Evolutionary conservation across 2,888 invertebrate species (phyloP).

Genomic region (Oxyscelio sp.): DNA sequence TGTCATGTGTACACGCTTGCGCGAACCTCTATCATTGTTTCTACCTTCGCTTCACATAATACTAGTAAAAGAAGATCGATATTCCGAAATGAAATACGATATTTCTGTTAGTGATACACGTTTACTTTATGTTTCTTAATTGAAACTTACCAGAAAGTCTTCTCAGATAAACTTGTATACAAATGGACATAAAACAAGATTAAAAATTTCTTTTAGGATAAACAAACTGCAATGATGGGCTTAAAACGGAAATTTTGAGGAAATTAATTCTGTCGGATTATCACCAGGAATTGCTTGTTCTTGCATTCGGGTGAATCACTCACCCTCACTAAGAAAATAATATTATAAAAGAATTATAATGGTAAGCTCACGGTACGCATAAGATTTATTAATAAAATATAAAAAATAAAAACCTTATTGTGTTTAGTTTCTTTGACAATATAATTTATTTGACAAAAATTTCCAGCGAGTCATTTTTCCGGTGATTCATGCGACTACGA

Average conservation of each 20-base stretch:
- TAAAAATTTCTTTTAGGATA: neutral
- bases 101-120: slow-evolving; percentile 25
- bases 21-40: neutral
- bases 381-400: too few relatives aligned
- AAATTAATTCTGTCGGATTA: slow-evolving; percentile 2
- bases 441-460: slow-evolving; percentile 27
- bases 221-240: neutral
- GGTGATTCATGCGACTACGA: neutral
- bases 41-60: slow-evolving; percentile 1
- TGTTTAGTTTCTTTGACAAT: too few relatives aligned
- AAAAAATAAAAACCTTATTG: too few relatives aligned
- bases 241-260: slow-evolving; percentile 9
- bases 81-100: slow-evolving; percentile 46
- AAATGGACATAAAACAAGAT: neutral
- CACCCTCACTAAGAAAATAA: neutral
- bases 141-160: slow-evolving; percentile 52
- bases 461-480: slow-evolving; percentile 16
- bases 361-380: too few relatives aligned
- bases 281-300: neutral
- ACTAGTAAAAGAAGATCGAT: slow-evolving; percentile 33
- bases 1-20: neutral
- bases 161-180: slow-evolving; percentile 49
- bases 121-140: slow-evolving; percentile 75
- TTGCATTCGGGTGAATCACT: neutral
- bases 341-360: too few relatives aligned